phyloP scores from a whole-genome alignment of 2,113 vertebrate species.

The Tenebrosternarchus preto region DNA sequence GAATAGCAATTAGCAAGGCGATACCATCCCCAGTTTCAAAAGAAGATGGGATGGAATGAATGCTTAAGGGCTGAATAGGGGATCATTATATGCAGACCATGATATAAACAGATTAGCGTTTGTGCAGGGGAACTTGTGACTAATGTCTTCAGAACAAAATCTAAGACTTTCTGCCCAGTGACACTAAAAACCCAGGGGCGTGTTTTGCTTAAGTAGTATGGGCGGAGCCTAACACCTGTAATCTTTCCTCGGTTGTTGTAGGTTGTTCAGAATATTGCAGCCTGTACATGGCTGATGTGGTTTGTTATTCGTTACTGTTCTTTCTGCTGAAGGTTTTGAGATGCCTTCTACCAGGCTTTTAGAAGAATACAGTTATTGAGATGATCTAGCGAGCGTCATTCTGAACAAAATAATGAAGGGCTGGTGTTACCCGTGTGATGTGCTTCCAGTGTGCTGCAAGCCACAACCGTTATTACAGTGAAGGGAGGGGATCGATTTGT shows the following conservation, averaged over 20 bases:
- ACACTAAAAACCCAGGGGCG: not conserved
- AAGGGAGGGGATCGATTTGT: too few relatives aligned
- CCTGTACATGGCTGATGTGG: too few relatives aligned
- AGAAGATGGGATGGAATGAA: conserved; percentile 46
- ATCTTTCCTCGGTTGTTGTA: not conserved
- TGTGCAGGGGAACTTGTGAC: conserved; percentile 36
- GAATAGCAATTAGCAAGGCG: conserved; percentile 55
- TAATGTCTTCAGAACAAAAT: conserved; percentile 33
- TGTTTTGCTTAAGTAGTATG: not conserved
- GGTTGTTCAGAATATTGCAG: not conserved
- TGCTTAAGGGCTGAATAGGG: conserved; percentile 46
- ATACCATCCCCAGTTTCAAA: conserved; percentile 35
- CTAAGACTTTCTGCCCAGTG: conserved; percentile 1
- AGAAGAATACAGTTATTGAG: not conserved
- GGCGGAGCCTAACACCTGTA: not conserved
- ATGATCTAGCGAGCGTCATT: not conserved
- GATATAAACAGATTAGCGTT: conserved; percentile 40
- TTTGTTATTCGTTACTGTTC: not conserved
- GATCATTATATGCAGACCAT: conserved; percentile 45
- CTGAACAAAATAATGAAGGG: too few relatives aligned
- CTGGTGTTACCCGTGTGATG: too few relatives aligned
- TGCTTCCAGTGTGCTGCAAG: too few relatives aligned
- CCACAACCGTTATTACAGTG: too few relatives aligned
- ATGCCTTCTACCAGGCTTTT: not conserved
- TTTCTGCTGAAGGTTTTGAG: not conserved